Evolutionary conservation across 2,797 vertebrate genomes (phyloP).

Genomic region (Sylvilagus floridanus): DNA sequence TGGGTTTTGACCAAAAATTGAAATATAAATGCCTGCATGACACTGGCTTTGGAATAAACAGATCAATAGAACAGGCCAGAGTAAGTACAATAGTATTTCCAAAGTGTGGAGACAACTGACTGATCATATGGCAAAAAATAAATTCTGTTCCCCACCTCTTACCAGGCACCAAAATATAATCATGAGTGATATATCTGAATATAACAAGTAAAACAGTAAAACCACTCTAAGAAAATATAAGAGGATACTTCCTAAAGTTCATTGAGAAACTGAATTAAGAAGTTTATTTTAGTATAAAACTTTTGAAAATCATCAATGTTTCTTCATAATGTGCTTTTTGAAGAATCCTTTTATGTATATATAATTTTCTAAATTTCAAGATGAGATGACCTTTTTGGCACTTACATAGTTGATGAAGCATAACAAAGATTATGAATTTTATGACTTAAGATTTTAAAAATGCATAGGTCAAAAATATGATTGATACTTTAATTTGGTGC

Average conservation of each 20-base stretch:
- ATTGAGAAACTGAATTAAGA: too few relatives aligned
- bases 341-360: background rate
- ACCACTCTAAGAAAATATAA: background rate
- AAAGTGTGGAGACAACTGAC: background rate
- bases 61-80: background rate
- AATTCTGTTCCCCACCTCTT: background rate
- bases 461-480: background rate
- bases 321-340: too few relatives aligned
- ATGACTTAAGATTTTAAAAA: slow-evolving; percentile 8
- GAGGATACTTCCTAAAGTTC: too few relatives aligned
- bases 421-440: slow-evolving; percentile 10
- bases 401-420: background rate
- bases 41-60: background rate
- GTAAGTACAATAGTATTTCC: slow-evolving; percentile 17
- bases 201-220: background rate
- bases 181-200: background rate
- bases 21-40: background rate
- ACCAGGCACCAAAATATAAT: slow-evolving; percentile 21
- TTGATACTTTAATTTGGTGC: too few relatives aligned
- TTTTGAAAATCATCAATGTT: too few relatives aligned
- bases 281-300: too few relatives aligned
- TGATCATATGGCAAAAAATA: background rate
- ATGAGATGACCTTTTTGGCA: background rate
- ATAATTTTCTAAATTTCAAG: slow-evolving; percentile 32
- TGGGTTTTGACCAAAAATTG: slow-evolving; percentile 13